Percentiles rank a stretch among this genome's conserved stretches.
Evolutionary conservation across 2,888 invertebrate species (phyloP).

Genomic region (Dynastes grantii): DNA sequence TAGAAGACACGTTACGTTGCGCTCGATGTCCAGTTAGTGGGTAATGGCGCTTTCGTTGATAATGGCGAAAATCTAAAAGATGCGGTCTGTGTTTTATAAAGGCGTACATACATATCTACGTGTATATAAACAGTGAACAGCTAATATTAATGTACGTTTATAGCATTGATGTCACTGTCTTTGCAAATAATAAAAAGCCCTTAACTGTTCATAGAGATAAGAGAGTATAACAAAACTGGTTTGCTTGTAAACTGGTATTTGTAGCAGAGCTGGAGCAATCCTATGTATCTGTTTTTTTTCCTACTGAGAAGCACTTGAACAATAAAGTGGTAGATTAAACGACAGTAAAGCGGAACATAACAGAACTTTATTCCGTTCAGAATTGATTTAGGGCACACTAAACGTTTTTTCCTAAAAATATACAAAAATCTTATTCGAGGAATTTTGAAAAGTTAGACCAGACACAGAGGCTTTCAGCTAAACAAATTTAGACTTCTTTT

Average conservation of each 20-base stretch:
- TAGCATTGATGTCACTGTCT: constrained; percentile 25
- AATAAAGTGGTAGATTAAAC: not conserved
- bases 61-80: constrained; percentile 36
- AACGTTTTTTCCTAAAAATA: no score
- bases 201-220: constrained; percentile 27
- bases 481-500: no score
- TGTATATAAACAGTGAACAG: constrained; percentile 9
- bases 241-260: constrained; percentile 19
- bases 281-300: not conserved
- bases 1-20: constrained; percentile 24
- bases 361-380: no score
- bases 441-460: no score
- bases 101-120: not conserved
- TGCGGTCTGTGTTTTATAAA: constrained; percentile 9
- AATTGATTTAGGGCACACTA: no score
- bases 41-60: constrained; percentile 21
- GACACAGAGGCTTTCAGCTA: no score
- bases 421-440: no score
- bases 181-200: constrained; percentile 39
- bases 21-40: constrained; percentile 12
- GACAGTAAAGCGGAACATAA: no score
- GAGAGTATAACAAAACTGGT: constrained; percentile 29
- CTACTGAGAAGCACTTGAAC: not conserved
- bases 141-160: constrained; percentile 8
- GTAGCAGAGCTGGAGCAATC: constrained; percentile 11